Conservation (phyloP, 2,888 invertebrate genomes). For the Macrosoma leucophasiata region DNA sequence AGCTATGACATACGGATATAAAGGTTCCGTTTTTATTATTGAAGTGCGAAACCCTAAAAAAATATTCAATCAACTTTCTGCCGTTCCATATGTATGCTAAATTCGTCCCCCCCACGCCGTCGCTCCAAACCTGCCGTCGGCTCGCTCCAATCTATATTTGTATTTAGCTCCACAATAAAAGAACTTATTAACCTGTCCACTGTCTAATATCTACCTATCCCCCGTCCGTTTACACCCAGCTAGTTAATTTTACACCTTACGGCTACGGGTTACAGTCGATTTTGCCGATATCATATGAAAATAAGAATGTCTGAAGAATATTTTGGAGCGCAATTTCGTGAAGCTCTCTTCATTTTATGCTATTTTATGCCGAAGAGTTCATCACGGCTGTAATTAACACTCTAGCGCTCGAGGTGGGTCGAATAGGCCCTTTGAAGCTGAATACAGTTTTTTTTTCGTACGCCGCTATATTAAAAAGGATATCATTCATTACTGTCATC, state of each 20-base stretch:
- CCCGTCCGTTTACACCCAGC: neutral
- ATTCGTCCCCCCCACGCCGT: too few relatives aligned
- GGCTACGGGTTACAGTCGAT: neutral
- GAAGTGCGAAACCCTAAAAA: too few relatives aligned
- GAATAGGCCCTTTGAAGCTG: slow-evolving; percentile 18
- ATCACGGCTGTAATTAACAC: slow-evolving; percentile 25
- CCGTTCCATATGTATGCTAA: too few relatives aligned
- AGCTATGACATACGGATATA: too few relatives aligned
- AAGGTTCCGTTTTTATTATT: too few relatives aligned
- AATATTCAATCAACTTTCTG: too few relatives aligned
- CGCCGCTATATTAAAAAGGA: too few relatives aligned
- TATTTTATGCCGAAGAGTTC: slow-evolving; percentile 18
- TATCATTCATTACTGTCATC: too few relatives aligned
- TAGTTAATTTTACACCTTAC: slow-evolving; percentile 2
- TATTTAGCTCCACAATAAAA: slow-evolving; percentile 9
- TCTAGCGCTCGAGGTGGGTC: slow-evolving; percentile 14
- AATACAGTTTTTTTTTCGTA: slow-evolving; percentile 21
- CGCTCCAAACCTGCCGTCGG: too few relatives aligned
- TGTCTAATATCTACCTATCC: slow-evolving; percentile 1
- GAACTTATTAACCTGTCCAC: slow-evolving; percentile 12
- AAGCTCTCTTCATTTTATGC: slow-evolving; percentile 24
- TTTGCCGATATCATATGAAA: slow-evolving; percentile 9
- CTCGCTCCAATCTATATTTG: slow-evolving; percentile 7
- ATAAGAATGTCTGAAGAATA: slow-evolving; percentile 16
- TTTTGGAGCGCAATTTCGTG: slow-evolving; percentile 22